phyloP scores from a whole-genome alignment of 53 echinoderm and acorn worm species.

The Astropecten irregularis region DNA sequence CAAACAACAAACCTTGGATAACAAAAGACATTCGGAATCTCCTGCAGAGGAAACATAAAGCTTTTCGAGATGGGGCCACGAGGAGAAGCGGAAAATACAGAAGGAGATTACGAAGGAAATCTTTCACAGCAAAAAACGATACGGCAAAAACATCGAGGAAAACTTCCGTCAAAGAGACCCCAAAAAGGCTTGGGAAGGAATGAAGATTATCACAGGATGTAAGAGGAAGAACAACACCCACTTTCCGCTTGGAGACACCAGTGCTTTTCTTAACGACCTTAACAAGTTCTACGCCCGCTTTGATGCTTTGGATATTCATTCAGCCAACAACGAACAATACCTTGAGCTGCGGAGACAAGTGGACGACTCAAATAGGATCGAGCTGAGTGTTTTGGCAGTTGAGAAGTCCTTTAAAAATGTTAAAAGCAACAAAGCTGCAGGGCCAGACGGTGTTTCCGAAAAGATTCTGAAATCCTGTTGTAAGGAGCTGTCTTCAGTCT shows the following conservation, averaged over 20 bases:
- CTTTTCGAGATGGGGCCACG: background rate
- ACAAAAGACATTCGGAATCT: conserved; percentile 14
- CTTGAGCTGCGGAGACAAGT: background rate
- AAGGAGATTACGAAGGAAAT: background rate
- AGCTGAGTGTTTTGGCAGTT: background rate
- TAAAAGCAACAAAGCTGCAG: background rate
- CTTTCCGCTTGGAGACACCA: background rate
- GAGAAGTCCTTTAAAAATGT: background rate
- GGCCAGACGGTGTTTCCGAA: conserved; percentile 16
- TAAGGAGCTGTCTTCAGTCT: conserved; percentile 2
- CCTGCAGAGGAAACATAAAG: conserved; percentile 18
- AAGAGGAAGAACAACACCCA: conserved; percentile 23
- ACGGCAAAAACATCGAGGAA: background rate
- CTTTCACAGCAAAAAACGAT: background rate
- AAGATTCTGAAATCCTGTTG: conserved; percentile 23
- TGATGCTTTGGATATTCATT: background rate
- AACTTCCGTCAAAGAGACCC: background rate
- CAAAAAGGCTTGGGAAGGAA: conserved; percentile 34
- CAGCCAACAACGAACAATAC: background rate
- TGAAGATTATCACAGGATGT: conserved; percentile 18
- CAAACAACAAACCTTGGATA: conserved; percentile 47
- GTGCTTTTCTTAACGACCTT: conserved; percentile 4
- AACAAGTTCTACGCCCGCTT: conserved; percentile 44
- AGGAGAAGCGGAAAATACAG: conserved; percentile 13
- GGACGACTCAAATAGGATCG: background rate